Conservation (phyloP, 2,113 vertebrate genomes). For the Lagopus leucura region DNA sequence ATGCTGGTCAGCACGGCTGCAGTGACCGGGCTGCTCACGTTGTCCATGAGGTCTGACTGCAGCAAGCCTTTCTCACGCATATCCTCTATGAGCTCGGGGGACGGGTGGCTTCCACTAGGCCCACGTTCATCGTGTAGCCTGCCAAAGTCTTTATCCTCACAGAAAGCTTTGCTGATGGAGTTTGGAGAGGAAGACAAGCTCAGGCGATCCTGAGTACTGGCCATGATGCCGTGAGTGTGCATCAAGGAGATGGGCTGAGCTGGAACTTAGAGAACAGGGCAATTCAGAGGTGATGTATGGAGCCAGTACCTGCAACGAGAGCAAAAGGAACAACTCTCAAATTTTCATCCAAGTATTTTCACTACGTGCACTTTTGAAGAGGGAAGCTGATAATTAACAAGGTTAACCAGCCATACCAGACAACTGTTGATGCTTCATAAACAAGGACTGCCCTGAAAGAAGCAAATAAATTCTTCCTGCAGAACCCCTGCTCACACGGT, state of each 20-base stretch:
- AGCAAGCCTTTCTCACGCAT: slow-evolving; percentile 77
- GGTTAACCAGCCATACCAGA: slow-evolving; percentile 32
- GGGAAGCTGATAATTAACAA: slow-evolving; percentile 30
- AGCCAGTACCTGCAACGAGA: slow-evolving; percentile 59
- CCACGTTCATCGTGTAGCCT: slow-evolving; percentile 78
- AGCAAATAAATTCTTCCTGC: slow-evolving; percentile 30
- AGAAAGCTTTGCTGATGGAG: slow-evolving; percentile 84
- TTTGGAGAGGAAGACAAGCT: slow-evolving; percentile 89
- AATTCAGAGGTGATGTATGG: not conserved
- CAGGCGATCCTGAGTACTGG: slow-evolving; percentile 92
- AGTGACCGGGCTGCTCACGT: slow-evolving; percentile 79
- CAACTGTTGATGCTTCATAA: slow-evolving; percentile 7
- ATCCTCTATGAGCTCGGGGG: slow-evolving; percentile 87
- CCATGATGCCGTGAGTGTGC: slow-evolving; percentile 93
- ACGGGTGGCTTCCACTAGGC: slow-evolving; percentile 67
- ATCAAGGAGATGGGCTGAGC: slow-evolving; percentile 71
- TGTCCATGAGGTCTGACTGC: slow-evolving; percentile 77
- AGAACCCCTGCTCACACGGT: not conserved
- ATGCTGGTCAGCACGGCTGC: slow-evolving; percentile 82
- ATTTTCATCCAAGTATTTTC: slow-evolving; percentile 2
- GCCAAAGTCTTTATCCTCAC: slow-evolving; percentile 82
- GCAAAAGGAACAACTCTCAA: slow-evolving; percentile 13
- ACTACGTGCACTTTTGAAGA: not conserved
- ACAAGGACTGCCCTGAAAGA: slow-evolving; percentile 42
- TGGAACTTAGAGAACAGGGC: slow-evolving; percentile 49